phyloP scores from a whole-genome alignment of 2,888 invertebrate species.

The Spisula subtruncata region DNA sequence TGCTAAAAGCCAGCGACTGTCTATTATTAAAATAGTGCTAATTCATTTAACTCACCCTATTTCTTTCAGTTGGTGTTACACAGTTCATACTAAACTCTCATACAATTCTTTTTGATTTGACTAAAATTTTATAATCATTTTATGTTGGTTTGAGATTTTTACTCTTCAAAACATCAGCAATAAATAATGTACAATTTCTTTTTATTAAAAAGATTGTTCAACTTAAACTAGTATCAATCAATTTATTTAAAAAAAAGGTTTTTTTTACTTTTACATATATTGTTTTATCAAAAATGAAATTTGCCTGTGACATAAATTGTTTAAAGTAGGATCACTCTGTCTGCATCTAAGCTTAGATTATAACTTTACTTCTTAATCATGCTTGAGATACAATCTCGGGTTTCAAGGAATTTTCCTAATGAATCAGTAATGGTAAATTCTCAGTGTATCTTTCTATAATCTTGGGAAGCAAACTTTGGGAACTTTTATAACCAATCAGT shows the following conservation, averaged over 20 bases:
- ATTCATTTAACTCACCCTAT: neutral
- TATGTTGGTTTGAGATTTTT: neutral
- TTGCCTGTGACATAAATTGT: too few species aligned
- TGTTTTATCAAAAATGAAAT: too few species aligned
- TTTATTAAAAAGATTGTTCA: too few species aligned
- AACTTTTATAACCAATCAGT: too few species aligned
- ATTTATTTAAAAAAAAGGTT: too few species aligned
- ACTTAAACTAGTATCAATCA: too few species aligned
- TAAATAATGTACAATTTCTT: too few species aligned
- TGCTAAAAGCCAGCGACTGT: slow-evolving; percentile 17
- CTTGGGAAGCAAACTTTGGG: slow-evolving; percentile 25
- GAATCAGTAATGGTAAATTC: neutral
- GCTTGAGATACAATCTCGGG: slow-evolving; percentile 37
- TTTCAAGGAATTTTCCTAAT: too few species aligned
- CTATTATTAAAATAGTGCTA: neutral
- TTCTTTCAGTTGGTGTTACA: neutral
- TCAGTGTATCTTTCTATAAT: neutral
- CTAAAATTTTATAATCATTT: neutral
- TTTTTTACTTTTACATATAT: too few species aligned
- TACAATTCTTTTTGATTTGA: neutral
- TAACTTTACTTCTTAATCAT: neutral
- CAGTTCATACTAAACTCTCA: neutral
- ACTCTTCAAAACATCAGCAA: too few species aligned
- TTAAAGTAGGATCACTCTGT: too few species aligned
- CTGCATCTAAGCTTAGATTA: too few species aligned